A percentile compares a stretch with the other conserved stretches of the same genome.
Conservation (phyloP, 2,113 vertebrate species). For the Paracanthobrama guichenoti region DNA sequence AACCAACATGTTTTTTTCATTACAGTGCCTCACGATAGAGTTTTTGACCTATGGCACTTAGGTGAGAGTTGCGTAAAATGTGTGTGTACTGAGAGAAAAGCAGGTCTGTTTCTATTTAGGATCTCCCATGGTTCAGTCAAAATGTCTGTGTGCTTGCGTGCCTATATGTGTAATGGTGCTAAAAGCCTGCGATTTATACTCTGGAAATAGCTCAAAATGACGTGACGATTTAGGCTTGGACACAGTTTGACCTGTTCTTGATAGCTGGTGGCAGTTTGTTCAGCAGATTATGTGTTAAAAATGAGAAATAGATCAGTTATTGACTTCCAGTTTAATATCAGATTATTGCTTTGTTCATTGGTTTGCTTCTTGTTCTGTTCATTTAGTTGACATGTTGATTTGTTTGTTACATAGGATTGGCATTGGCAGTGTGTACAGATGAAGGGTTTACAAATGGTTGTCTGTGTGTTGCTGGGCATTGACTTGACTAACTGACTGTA, state of each 20-base stretch:
- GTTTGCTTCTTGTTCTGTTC: background rate
- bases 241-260: background rate
- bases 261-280: background rate
- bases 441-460: background rate
- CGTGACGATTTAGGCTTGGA: background rate
- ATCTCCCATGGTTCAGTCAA: background rate
- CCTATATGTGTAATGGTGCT: background rate
- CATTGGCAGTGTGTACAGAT: background rate
- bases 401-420: background rate
- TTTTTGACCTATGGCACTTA: slow-evolving; percentile 16
- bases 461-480: background rate
- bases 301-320: background rate
- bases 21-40: background rate
- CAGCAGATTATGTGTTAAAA: background rate
- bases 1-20: background rate
- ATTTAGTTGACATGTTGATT: background rate
- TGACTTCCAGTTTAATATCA: background rate
- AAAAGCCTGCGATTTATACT: slow-evolving; percentile 14
- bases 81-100: slow-evolving; percentile 8
- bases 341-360: background rate
- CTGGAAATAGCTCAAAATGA: slow-evolving; percentile 9
- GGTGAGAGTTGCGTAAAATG: slow-evolving; percentile 44
- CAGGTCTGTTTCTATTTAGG: slow-evolving; percentile 28
- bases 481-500: background rate
- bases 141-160: background rate